phyloP scores from a whole-genome alignment of 2,797 vertebrate species.

The Kryptopterus vitreolus region DNA sequence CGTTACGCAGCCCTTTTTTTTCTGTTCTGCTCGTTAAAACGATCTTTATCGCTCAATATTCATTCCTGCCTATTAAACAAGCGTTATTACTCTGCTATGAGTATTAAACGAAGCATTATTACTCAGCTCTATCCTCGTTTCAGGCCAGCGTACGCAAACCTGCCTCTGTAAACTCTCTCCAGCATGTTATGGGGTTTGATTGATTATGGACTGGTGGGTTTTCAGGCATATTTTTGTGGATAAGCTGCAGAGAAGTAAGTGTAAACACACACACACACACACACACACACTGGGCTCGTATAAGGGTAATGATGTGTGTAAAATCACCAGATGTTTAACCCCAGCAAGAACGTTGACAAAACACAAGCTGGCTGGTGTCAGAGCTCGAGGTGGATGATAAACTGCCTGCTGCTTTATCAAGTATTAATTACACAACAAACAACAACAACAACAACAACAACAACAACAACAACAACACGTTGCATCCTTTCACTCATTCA shows the following conservation, averaged over 20 bases:
- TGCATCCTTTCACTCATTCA: background rate
- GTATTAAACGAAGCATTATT: background rate
- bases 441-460: conserved; percentile 22
- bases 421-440: conserved; percentile 35
- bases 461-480: background rate
- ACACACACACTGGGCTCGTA: conserved; percentile 2
- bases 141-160: background rate
- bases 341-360: conserved; percentile 16
- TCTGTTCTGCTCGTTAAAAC: too few relatives aligned
- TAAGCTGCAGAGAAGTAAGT: conserved; percentile 23
- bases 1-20: too few relatives aligned
- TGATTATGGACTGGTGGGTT: conserved; percentile 33
- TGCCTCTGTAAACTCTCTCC: background rate
- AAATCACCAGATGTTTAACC: conserved; percentile 53
- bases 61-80: background rate
- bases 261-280: conserved; percentile 26
- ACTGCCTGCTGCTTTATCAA: conserved; percentile 25
- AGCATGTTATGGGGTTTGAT: conserved; percentile 21
- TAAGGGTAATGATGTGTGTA: conserved; percentile 48
- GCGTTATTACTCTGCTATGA: background rate
- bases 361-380: conserved; percentile 31
- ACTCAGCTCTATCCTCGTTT: background rate
- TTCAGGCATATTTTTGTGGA: conserved; percentile 31
- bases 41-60: background rate
- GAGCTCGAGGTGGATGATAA: conserved; percentile 19